Percentiles rank a stretch among this genome's conserved stretches.
phyloP scores from a whole-genome alignment of 2,113 vertebrate species.

The Ranitomeya imitator region DNA sequence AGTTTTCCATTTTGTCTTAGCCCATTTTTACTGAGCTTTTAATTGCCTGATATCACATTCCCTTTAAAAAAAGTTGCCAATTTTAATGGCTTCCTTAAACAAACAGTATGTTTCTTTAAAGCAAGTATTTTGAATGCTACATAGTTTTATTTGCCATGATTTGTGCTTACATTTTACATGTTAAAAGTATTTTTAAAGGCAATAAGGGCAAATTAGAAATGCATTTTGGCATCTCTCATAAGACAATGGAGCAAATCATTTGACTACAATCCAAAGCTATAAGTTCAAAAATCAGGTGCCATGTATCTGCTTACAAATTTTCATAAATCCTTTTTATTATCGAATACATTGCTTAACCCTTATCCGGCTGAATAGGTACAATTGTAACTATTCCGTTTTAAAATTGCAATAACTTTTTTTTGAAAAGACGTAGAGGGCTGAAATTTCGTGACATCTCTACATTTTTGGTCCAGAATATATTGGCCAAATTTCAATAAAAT shows the following conservation, averaged over 20 bases:
- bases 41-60: too few species aligned
- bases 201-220: background rate
- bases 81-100: too few species aligned
- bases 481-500: too few species aligned
- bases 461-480: too few species aligned
- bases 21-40: too few species aligned
- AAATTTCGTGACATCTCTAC: too few species aligned
- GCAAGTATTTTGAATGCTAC: background rate
- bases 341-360: background rate
- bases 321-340: constrained; percentile 28
- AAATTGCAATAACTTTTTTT: too few species aligned
- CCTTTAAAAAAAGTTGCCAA: too few species aligned
- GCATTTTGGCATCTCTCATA: background rate
- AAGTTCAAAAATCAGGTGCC: background rate
- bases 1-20: too few species aligned
- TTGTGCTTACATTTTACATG: background rate
- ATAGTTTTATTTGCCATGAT: background rate
- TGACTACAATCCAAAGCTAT: background rate
- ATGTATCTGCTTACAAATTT: background rate
- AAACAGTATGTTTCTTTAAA: background rate
- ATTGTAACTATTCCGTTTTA: too few species aligned
- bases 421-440: too few species aligned
- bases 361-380: too few species aligned
- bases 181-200: background rate
- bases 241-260: background rate